These are phyloP conservation scores for Mesorhabditis spiculigera DNA, from an alignment of 2,888 invertebrate genomes.

Conservation along the genomic window DNA sequence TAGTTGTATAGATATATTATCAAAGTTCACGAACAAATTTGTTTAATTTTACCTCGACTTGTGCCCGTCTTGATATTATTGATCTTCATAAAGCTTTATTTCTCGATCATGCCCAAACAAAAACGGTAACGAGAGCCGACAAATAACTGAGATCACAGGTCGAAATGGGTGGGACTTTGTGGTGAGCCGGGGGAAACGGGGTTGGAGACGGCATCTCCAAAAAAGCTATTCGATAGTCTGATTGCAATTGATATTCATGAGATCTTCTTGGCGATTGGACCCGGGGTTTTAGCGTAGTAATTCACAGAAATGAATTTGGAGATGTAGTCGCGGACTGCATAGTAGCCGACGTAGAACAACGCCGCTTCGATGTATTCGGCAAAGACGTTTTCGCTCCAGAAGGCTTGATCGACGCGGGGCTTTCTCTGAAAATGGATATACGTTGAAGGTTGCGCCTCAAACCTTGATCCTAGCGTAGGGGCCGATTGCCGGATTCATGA, in stretches of 20 bases:
- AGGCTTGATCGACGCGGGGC: constrained; percentile 34
- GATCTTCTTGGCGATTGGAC: not conserved
- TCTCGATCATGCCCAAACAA: no score
- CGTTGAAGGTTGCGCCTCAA: constrained; percentile 64
- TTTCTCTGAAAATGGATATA: constrained; percentile 11
- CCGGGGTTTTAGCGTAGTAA: constrained; percentile 1
- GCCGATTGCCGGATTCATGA: constrained; percentile 89
- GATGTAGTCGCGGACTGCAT: constrained; percentile 20
- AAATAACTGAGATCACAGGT: not conserved
- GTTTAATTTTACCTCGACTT: no score
- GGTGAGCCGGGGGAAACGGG: not conserved
- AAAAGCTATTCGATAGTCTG: no score
- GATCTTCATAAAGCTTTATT: no score
- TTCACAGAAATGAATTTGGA: constrained; percentile 10
- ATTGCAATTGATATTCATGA: not conserved
- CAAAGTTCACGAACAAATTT: no score
- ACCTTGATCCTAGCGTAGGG: constrained; percentile 86
- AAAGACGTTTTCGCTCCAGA: constrained; percentile 39
- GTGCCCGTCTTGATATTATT: no score
- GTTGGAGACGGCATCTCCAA: no score
- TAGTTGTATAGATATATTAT: no score
- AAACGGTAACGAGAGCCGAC: no score
- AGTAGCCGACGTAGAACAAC: constrained; percentile 37
- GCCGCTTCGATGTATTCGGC: constrained; percentile 39
- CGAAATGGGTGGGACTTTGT: constrained; percentile 8